A percentile compares a stretch with the other conserved stretches of the same genome.
phyloP scores from a whole-genome alignment of 2,797 vertebrate species.

The Sebastiscus tertius region DNA sequence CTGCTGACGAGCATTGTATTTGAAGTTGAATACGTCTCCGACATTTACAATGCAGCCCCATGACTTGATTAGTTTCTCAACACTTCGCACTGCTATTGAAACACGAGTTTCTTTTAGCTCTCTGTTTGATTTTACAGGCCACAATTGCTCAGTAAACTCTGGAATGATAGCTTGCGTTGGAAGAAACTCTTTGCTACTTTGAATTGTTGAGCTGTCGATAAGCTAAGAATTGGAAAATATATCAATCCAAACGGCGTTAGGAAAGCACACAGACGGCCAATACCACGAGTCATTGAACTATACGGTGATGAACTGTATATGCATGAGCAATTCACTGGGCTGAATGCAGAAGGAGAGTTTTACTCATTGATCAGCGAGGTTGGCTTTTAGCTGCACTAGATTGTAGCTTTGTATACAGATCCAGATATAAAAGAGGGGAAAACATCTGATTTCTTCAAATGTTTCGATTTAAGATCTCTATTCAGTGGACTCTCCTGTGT shows the following conservation, averaged over 20 bases:
- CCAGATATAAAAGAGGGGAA: background rate
- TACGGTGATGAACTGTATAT: slow-evolving; percentile 26
- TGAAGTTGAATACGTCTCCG: background rate
- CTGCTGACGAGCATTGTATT: background rate
- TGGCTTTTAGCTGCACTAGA: slow-evolving; percentile 16
- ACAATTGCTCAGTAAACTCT: background rate
- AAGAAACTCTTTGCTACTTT: slow-evolving; percentile 1
- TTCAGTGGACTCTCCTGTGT: slow-evolving; percentile 12
- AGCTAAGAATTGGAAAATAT: slow-evolving; percentile 1
- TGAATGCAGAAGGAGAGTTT: slow-evolving; percentile 11
- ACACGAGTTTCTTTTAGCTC: background rate
- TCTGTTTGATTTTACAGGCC: background rate
- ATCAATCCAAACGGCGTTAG: slow-evolving; percentile 26
- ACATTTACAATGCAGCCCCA: background rate
- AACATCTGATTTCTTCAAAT: slow-evolving; percentile 10
- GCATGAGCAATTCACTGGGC: slow-evolving; percentile 29
- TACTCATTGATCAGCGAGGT: slow-evolving; percentile 15
- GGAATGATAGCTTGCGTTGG: background rate
- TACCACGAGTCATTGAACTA: slow-evolving; percentile 30
- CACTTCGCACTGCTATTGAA: background rate
- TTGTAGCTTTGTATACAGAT: slow-evolving; percentile 8
- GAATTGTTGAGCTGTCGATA: slow-evolving; percentile 12
- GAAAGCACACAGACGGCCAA: slow-evolving; percentile 28
- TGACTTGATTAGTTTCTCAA: background rate
- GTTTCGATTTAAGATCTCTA: slow-evolving; percentile 7